Percentiles rank a stretch among this genome's conserved stretches.
Conservation (phyloP, 2,113 vertebrate species). For the Galbula dea region DNA sequence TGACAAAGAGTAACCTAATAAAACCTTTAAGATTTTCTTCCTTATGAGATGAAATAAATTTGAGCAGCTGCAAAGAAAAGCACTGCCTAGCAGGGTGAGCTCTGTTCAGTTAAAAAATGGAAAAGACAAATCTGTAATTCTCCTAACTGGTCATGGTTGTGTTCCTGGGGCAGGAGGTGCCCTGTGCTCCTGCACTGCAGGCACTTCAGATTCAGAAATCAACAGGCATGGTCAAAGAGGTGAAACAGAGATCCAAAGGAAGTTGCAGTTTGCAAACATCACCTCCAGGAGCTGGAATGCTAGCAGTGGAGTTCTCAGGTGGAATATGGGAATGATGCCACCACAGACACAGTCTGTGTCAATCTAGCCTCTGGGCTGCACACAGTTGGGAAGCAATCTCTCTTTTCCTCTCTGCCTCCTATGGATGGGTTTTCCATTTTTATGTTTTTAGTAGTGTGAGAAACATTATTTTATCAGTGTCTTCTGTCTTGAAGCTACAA, state of each 20-base stretch:
- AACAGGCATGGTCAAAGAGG: not conserved
- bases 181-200: not conserved
- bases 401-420: not conserved
- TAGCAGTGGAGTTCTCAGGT: not conserved
- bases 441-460: not conserved
- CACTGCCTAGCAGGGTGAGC: not conserved
- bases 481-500: not conserved
- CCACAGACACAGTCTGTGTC: not conserved
- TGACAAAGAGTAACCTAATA: not conserved
- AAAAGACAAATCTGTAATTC: not conserved
- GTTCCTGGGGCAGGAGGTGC: not conserved
- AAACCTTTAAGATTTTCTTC: not conserved
- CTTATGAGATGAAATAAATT: not conserved
- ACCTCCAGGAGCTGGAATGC: not conserved
- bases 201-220: not conserved
- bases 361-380: not conserved
- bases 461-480: not conserved
- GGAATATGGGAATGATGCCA: not conserved
- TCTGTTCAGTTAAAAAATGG: not conserved
- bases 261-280: not conserved
- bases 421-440: not conserved
- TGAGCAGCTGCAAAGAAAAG: not conserved
- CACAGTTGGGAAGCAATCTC: rapidly evolving
- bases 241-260: not conserved
- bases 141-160: not conserved